Evolutionary conservation across 2,113 vertebrate genomes (phyloP).

Genomic region (Datnioides undecimradiatus): DNA sequence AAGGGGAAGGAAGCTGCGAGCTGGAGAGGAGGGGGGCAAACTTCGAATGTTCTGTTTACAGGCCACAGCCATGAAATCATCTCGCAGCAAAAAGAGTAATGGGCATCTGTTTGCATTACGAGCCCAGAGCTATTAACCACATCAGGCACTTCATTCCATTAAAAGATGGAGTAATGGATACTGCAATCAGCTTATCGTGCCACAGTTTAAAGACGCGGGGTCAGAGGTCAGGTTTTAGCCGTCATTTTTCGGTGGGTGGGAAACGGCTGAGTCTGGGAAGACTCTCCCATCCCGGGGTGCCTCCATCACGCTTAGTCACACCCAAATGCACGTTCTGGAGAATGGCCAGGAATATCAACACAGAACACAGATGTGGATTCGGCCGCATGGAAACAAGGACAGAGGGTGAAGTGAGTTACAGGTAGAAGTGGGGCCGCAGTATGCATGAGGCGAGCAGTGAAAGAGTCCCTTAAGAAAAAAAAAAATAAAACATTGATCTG

Average conservation of each 20-base stretch:
- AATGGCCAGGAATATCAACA: constrained; percentile 53
- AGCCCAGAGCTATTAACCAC: constrained; percentile 53
- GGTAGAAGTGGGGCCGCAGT: not conserved
- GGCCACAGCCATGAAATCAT: constrained; percentile 57
- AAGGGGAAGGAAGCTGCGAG: too few species aligned
- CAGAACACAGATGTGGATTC: constrained; percentile 25
- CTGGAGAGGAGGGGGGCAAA: too few species aligned
- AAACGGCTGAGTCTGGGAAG: constrained; percentile 75
- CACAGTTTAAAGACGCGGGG: constrained; percentile 49
- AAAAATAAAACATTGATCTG: not conserved
- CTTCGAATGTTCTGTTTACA: too few species aligned
- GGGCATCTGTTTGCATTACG: constrained; percentile 75
- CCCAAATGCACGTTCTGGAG: constrained; percentile 69
- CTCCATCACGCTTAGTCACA: constrained; percentile 48
- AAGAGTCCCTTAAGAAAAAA: not conserved
- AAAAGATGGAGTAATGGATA: constrained; percentile 71
- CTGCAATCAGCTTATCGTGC: constrained; percentile 51
- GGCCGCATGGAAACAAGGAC: not conserved
- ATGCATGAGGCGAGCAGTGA: not conserved
- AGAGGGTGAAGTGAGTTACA: not conserved
- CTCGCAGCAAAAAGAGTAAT: constrained; percentile 66
- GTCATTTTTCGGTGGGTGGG: constrained; percentile 54
- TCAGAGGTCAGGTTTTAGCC: constrained; percentile 61
- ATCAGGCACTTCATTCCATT: constrained; percentile 71
- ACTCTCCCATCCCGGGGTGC: constrained; percentile 38